A percentile compares a stretch with the other conserved stretches of the same genome.
Evolutionary conservation across 2,113 vertebrate genomes (phyloP).

Genomic region (Paratilapia polleni): DNA sequence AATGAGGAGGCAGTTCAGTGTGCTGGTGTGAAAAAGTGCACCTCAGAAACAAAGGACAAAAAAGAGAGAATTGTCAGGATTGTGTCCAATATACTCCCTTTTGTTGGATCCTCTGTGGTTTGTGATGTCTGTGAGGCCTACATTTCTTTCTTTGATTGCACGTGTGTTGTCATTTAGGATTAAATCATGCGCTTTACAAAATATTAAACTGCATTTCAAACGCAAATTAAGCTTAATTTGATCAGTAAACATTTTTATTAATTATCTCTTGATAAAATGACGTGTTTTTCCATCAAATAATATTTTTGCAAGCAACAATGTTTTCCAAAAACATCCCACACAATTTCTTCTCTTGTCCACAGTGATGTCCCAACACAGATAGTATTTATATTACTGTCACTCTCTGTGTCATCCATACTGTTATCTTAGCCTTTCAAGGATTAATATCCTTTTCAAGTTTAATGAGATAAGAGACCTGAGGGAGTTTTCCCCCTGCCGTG

Average conservation of each 20-base stretch:
- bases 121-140: slow-evolving; percentile 41
- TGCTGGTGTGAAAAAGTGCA: slow-evolving; percentile 67
- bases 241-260: not conserved
- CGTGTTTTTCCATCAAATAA: not conserved
- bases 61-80: slow-evolving; percentile 54
- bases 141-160: slow-evolving; percentile 61
- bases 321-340: not conserved
- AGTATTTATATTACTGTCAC: slow-evolving; percentile 66
- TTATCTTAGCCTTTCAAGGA: slow-evolving; percentile 85
- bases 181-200: slow-evolving; percentile 30
- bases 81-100: slow-evolving; percentile 48
- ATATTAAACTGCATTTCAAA: slow-evolving; percentile 10
- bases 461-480: slow-evolving; percentile 90
- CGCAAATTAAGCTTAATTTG: not conserved
- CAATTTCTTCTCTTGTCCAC: slow-evolving; percentile 41
- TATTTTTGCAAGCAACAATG: not conserved
- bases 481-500: slow-evolving; percentile 81
- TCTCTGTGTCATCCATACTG: slow-evolving; percentile 69
- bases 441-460: slow-evolving; percentile 93
- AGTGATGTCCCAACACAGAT: slow-evolving; percentile 53
- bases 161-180: slow-evolving; percentile 51
- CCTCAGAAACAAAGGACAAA: slow-evolving; percentile 55
- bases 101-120: slow-evolving; percentile 43
- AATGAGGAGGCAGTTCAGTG: slow-evolving; percentile 70
- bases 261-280: not conserved